These are phyloP conservation scores for Moxostoma hubbsi DNA, from an alignment of 2,797 vertebrate genomes.

Conservation along the genomic window DNA sequence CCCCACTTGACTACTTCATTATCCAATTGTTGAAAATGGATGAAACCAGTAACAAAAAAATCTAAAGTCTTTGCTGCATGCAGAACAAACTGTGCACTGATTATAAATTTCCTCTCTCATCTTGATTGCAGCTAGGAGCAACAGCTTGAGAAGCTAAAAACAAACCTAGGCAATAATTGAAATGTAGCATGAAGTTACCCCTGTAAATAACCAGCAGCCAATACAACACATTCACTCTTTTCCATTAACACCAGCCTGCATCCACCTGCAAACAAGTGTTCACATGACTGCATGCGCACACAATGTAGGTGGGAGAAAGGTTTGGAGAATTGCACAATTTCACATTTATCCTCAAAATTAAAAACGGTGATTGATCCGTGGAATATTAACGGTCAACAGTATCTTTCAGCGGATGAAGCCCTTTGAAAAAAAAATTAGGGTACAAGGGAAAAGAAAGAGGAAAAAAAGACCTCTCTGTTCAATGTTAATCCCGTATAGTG, in stretches of 20 bases:
- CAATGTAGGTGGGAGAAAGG: constrained; percentile 72
- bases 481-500: constrained; percentile 91
- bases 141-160: constrained; percentile 90
- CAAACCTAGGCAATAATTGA: constrained; percentile 98
- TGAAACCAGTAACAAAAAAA: constrained; percentile 80
- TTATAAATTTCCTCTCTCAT: constrained; percentile 85
- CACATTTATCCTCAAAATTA: constrained; percentile 87
- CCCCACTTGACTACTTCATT: constrained; percentile 77
- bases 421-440: constrained; percentile 60
- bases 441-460: constrained; percentile 75
- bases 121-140: constrained; percentile 85
- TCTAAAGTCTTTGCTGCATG: constrained; percentile 78
- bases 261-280: constrained; percentile 59
- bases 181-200: constrained; percentile 99
- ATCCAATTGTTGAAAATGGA: constrained; percentile 80
- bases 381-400: constrained; percentile 91
- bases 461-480: constrained; percentile 84
- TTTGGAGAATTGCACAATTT: constrained; percentile 78
- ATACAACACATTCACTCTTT: constrained; percentile 86
- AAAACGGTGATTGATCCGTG: constrained; percentile 91
- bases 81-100: constrained; percentile 70
- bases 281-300: constrained; percentile 45
- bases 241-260: constrained; percentile 79
- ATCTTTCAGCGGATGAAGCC: constrained; percentile 82
- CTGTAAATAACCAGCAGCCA: constrained; percentile 97